These are phyloP conservation scores for Malacoraja senta DNA, from an alignment of 2,797 vertebrate genomes.

Conservation along the genomic window DNA sequence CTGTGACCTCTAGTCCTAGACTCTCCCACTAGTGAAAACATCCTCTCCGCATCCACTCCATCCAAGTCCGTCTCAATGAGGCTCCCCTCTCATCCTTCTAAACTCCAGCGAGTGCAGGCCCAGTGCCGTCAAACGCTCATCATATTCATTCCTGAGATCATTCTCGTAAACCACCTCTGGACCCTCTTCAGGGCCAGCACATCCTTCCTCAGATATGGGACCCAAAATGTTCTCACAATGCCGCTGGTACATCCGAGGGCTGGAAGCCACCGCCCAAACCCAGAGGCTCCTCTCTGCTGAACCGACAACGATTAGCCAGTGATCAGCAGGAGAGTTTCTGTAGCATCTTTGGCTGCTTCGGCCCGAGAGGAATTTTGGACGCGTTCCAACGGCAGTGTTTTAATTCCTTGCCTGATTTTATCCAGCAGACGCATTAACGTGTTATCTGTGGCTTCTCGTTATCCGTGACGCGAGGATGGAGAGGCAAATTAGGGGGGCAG, in stretches of 20 bases:
- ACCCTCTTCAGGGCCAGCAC: too few relatives aligned
- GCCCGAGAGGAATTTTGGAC: neutral
- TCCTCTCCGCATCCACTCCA: too few relatives aligned
- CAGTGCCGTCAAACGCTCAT: too few relatives aligned
- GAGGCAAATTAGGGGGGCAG: neutral
- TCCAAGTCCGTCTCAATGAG: too few relatives aligned
- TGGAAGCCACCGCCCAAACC: neutral
- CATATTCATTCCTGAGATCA: too few relatives aligned
- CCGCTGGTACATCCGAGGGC: neutral
- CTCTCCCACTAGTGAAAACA: too few relatives aligned
- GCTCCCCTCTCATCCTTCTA: too few relatives aligned
- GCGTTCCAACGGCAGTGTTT: neutral
- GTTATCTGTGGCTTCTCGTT: conserved; percentile 26
- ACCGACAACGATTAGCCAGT: neutral
- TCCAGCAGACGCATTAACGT: conserved; percentile 4
- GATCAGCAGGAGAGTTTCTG: neutral
- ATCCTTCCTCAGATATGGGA: too few relatives aligned
- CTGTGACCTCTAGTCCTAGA: too few relatives aligned
- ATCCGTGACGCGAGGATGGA: neutral
- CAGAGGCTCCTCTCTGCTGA: neutral
- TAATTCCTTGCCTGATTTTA: conserved; percentile 5
- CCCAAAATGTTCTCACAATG: neutral
- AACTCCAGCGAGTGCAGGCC: too few relatives aligned
- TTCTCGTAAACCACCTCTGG: too few relatives aligned
- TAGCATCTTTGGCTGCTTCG: neutral